Percentiles rank a stretch among this genome's conserved stretches.
Evolutionary conservation across 1,140 invertebrate genomes (phyloP).

Genomic region (Lepidurus couesii): DNA sequence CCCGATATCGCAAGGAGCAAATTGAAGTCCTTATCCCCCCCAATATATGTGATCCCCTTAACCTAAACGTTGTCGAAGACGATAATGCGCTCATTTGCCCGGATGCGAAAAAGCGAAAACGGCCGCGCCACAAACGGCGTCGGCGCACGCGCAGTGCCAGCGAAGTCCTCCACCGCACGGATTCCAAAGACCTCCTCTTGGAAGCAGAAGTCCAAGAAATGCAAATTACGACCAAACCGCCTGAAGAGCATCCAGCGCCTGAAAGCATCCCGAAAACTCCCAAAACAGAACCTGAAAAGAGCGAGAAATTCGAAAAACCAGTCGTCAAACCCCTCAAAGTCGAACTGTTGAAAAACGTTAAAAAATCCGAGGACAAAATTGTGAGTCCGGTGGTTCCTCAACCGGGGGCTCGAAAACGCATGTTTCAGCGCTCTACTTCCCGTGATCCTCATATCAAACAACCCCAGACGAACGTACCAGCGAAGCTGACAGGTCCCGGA

Average conservation of each 20-base stretch:
- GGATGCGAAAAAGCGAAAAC: constrained; percentile 50
- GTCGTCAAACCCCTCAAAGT: constrained; percentile 20
- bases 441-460: constrained; percentile 55
- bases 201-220: constrained; percentile 32
- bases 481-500: neutral
- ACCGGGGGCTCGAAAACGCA: constrained; percentile 67
- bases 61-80: constrained; percentile 66
- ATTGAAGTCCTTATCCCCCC: constrained; percentile 87
- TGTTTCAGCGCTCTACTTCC: constrained; percentile 34
- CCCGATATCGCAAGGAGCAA: constrained; percentile 68
- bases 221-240: constrained; percentile 17
- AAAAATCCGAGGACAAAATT: constrained; percentile 75
- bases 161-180: constrained; percentile 23
- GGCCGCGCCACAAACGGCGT: constrained; percentile 35
- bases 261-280: constrained; percentile 27
- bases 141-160: constrained; percentile 29
- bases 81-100: constrained; percentile 69
- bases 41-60: constrained; percentile 85
- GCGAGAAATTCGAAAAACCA: constrained; percentile 36
- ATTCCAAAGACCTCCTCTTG: constrained; percentile 15
- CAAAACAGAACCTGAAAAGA: constrained; percentile 24
- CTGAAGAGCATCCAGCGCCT: neutral
- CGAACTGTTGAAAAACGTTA: constrained; percentile 40
- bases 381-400: constrained; percentile 87
- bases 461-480: neutral